Evolutionary conservation across 2,888 invertebrate species (phyloP).

Genomic region (Lottia scabra): DNA sequence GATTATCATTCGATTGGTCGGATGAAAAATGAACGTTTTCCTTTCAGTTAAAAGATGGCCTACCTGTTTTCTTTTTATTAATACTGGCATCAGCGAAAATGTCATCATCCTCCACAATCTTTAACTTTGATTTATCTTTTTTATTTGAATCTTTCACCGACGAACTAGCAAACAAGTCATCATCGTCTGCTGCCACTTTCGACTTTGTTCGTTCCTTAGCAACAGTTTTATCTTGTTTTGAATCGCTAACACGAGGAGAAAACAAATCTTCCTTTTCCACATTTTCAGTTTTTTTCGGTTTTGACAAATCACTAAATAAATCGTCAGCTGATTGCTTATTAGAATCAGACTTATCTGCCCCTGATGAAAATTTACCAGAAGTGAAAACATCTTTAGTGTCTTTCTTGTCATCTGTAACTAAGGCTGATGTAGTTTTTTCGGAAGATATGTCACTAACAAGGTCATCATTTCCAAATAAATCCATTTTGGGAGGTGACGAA

Average conservation of each 20-base stretch:
- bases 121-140: slow-evolving; percentile 11
- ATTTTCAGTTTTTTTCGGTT: background rate
- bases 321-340: slow-evolving; percentile 7
- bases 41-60: no score
- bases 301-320: slow-evolving; percentile 17
- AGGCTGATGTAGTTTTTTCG: slow-evolving; percentile 5
- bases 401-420: background rate
- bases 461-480: slow-evolving; percentile 60
- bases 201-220: background rate
- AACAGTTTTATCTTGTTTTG: slow-evolving; percentile 17
- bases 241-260: slow-evolving; percentile 12
- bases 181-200: slow-evolving; percentile 18
- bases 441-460: slow-evolving; percentile 25
- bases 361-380: background rate
- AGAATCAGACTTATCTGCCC: background rate
- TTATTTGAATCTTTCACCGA: slow-evolving; percentile 5
- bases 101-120: slow-evolving; percentile 31
- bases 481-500: slow-evolving; percentile 17
- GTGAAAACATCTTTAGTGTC: background rate
- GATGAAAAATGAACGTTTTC: no score
- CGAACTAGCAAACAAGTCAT: slow-evolving; percentile 25
- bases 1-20: no score
- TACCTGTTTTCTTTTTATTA: slow-evolving; percentile 31
- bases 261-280: slow-evolving; percentile 35
- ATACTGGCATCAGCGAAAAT: slow-evolving; percentile 40